Evolutionary conservation across 2,888 invertebrate genomes (phyloP), one percentile per base, ranked within the genome.

Genomic region (Aleiodes leptofemur): DNA sequence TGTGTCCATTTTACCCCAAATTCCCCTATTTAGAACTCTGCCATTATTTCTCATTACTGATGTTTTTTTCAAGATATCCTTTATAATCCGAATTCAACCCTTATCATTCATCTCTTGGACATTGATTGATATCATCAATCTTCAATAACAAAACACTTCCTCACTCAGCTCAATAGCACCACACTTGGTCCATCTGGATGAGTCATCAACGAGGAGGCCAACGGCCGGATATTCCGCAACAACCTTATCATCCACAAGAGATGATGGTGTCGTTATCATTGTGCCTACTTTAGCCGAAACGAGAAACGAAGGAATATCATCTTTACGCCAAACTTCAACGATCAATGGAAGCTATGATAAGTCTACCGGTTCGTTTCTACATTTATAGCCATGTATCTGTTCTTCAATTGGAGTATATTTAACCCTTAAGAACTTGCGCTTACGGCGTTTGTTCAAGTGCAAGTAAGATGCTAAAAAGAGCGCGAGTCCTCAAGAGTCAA

Each of bases 191-290:
- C 82, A 86, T 81, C 83, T 85, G 77, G 81, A 80, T 73, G 86
- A 86, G 77, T 68, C 76, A 23, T 72, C 77, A 69, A 56, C 73
- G 43, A 69, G 43, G 68, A 77, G 71, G 59, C 59, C 76, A 51
- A n/a, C 48, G 23, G 64, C 69, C 16, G 71, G 73, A 55, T 76
- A 77, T 48, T 72, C 77, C 8, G 48, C 76, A 48, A 80, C 79
- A n/a, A 80, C 82, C 71, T 77, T 77, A 59, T 69, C 79, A 69
- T 77, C 79, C 69, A 76, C 79, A 66, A 76, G 86, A 71, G 87
- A 88, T 82, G 91, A 89, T 82, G 91, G 91, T 83, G 91, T 90
- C 80, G 91, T 91, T 80, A 92, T 92, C 83, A 90, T 90, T 80
- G 91, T 92, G 80, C 92, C 92, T 82, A 88, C 91, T 76, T 84